Evolutionary conservation across 2,888 invertebrate species (phyloP).

Genomic region (Harpalus rubripes): DNA sequence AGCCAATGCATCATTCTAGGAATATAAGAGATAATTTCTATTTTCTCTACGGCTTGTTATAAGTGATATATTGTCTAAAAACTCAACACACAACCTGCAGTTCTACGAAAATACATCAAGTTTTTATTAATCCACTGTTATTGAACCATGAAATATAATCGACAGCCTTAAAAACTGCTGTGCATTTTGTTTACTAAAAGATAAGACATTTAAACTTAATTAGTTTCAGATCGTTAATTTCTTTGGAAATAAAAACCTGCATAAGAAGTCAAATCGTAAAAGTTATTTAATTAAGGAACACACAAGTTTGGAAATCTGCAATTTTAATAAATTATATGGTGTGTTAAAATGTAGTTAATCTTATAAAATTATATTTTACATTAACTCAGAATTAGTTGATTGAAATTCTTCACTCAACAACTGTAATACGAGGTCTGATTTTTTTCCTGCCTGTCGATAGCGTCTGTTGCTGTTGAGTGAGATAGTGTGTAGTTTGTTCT

Average conservation of each 20-base stretch:
- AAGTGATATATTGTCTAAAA: not conserved
- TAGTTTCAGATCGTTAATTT: constrained; percentile 1
- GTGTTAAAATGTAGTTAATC: not conserved
- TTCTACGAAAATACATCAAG: not conserved
- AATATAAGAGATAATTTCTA: not conserved
- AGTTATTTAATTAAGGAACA: not conserved
- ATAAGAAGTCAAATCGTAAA: not conserved
- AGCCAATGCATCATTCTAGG: not conserved
- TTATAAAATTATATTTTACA: not conserved
- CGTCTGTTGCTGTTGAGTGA: too few species aligned
- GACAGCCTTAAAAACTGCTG: not conserved
- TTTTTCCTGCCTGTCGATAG: too few species aligned
- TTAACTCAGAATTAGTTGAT: not conserved
- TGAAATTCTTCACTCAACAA: too few species aligned
- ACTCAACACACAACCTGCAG: constrained; percentile 1
- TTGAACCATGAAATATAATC: not conserved
- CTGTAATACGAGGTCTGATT: too few species aligned
- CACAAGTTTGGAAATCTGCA: not conserved
- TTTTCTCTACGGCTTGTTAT: not conserved
- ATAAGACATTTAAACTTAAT: not conserved
- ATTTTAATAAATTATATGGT: not conserved
- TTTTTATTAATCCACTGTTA: not conserved
- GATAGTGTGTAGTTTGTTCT: too few species aligned
- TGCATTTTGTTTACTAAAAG: not conserved
- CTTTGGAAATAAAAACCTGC: not conserved